Percentiles rank a stretch among this genome's conserved stretches.
These are phyloP conservation scores for Aepyceros melampus DNA, from an alignment of 2,113 vertebrate species.

Conservation along the genomic window DNA sequence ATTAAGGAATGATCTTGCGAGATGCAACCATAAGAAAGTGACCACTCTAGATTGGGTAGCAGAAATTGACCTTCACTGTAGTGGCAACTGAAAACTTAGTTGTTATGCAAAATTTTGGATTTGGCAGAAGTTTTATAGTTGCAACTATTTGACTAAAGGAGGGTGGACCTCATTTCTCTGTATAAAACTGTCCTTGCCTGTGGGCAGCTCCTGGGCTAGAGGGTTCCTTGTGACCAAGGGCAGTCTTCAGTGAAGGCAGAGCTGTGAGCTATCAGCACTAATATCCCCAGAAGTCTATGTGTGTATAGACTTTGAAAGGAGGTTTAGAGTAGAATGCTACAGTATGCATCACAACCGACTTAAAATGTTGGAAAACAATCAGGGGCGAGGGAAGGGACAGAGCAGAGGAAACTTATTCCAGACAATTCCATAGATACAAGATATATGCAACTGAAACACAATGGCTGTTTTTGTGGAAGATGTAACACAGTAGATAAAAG, in stretches of 20 bases:
- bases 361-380: background rate
- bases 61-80: background rate
- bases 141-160: background rate
- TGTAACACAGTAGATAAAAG: background rate
- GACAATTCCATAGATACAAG: background rate
- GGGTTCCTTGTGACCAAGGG: background rate
- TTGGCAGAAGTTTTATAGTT: background rate
- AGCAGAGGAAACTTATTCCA: background rate
- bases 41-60: background rate
- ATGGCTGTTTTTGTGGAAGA: background rate
- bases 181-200: background rate
- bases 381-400: background rate
- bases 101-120: background rate
- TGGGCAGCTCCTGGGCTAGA: background rate
- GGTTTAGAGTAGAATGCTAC: background rate
- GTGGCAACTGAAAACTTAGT: background rate
- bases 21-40: background rate
- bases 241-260: background rate
- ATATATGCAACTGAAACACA: background rate
- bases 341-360: background rate
- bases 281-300: background rate
- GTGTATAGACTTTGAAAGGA: background rate
- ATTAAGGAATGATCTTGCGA: background rate
- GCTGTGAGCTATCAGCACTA: background rate
- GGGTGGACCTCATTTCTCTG: background rate